These are phyloP conservation scores for Neoniphon sammara DNA, from an alignment of 2,797 vertebrate species.

Conservation along the genomic window DNA sequence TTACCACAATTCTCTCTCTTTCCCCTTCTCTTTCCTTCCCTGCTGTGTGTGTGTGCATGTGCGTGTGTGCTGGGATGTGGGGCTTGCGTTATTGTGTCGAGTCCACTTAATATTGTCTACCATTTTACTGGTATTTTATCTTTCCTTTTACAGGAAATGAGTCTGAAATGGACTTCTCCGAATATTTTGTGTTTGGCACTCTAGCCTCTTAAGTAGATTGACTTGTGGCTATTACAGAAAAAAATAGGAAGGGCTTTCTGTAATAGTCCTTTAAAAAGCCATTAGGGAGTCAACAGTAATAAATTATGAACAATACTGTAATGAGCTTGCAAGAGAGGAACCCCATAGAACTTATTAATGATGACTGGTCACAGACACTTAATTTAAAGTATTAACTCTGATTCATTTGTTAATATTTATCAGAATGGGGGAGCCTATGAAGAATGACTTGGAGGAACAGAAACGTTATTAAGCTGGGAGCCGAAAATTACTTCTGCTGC, in stretches of 20 bases:
- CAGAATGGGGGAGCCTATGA: slow-evolving; percentile 68
- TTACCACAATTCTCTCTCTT: not conserved
- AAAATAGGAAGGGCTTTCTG: slow-evolving; percentile 67
- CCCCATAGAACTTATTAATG: slow-evolving; percentile 78
- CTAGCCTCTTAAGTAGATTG: slow-evolving; percentile 71
- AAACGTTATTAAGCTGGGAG: slow-evolving; percentile 73
- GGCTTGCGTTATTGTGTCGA: slow-evolving; percentile 22
- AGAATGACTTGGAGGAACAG: slow-evolving; percentile 66
- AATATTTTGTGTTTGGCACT: slow-evolving; percentile 60
- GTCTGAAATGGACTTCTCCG: slow-evolving; percentile 53
- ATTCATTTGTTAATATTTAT: slow-evolving; percentile 86
- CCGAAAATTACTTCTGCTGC: slow-evolving; percentile 72
- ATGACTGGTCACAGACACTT: slow-evolving; percentile 80
- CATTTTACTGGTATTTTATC: slow-evolving; percentile 44
- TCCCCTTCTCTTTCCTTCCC: not conserved
- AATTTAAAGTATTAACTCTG: slow-evolving; percentile 81
- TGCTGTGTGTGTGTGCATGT: slow-evolving; percentile 6
- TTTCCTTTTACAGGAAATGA: slow-evolving; percentile 51
- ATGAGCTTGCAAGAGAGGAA: slow-evolving; percentile 77
- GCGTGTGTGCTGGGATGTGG: not conserved
- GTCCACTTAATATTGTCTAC: slow-evolving; percentile 22
- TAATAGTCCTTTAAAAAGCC: slow-evolving; percentile 83
- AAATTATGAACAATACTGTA: slow-evolving; percentile 83
- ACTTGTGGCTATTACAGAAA: slow-evolving; percentile 74
- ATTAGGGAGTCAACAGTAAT: slow-evolving; percentile 84